Evolutionary conservation across 2,888 invertebrate species (phyloP).

Genomic region (Meghimatium bilineatum): DNA sequence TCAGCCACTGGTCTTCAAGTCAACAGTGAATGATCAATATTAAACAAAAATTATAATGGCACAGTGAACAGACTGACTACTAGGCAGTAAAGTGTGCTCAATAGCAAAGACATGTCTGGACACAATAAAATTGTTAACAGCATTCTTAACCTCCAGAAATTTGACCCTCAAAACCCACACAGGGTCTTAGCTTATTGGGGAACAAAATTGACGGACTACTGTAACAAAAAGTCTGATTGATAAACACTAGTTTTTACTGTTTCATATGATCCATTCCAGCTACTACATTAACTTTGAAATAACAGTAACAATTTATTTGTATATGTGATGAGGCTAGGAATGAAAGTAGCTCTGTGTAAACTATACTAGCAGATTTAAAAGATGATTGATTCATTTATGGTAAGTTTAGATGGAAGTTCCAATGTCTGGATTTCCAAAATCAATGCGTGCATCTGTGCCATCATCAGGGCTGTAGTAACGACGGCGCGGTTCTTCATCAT

Average conservation of each 20-base stretch:
- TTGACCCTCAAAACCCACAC: too few relatives aligned
- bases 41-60: too few relatives aligned
- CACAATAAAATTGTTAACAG: too few relatives aligned
- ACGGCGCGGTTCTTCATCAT: constrained; percentile 11
- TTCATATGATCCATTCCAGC: neutral
- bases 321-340: neutral
- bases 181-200: too few relatives aligned
- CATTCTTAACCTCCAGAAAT: too few relatives aligned
- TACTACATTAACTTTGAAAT: neutral
- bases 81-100: too few relatives aligned
- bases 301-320: neutral
- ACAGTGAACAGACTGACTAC: too few relatives aligned
- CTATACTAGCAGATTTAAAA: neutral
- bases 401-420: constrained; percentile 34
- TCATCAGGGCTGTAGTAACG: constrained; percentile 15
- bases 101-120: too few relatives aligned
- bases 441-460: constrained; percentile 9
- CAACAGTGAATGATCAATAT: too few relatives aligned
- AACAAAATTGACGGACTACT: too few relatives aligned
- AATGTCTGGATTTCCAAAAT: constrained; percentile 13
- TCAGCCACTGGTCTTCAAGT: too few relatives aligned
- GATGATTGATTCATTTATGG: neutral
- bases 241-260: neutral
- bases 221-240: too few relatives aligned
- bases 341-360: neutral